These are phyloP conservation scores for Hydrocynus forskahlii DNA, from an alignment of 2,797 vertebrate genomes.

Conservation along the genomic window DNA sequence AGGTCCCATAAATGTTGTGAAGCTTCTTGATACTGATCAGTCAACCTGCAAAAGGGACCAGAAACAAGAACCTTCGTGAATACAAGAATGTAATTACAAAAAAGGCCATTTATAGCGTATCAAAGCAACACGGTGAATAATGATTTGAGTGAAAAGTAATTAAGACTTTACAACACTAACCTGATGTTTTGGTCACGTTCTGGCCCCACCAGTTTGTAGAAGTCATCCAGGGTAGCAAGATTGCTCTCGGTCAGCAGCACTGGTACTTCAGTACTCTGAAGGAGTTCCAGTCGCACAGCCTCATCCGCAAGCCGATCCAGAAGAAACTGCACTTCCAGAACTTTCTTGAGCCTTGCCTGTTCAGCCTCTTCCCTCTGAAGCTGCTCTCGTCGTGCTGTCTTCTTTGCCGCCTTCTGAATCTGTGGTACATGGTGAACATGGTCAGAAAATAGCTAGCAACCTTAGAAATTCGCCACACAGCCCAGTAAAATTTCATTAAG, in stretches of 20 bases:
- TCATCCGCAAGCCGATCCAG: slow-evolving; percentile 93
- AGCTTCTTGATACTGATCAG: slow-evolving; percentile 92
- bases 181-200: slow-evolving; percentile 91
- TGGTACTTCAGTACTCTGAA: slow-evolving; percentile 84
- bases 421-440: slow-evolving; percentile 56
- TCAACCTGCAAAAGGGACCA: slow-evolving; percentile 76
- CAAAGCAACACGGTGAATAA: not conserved
- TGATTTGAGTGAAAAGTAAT: not conserved
- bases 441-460: not conserved
- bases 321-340: slow-evolving; percentile 92
- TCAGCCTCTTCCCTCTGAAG: slow-evolving; percentile 93
- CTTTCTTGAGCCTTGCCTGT: slow-evolving; percentile 89
- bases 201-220: slow-evolving; percentile 95
- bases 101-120: not conserved
- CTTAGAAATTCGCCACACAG: too few species aligned
- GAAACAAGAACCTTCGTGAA: not conserved
- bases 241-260: slow-evolving; percentile 86
- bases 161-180: slow-evolving; percentile 65
- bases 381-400: slow-evolving; percentile 93
- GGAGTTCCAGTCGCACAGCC: slow-evolving; percentile 87
- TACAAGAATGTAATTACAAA: not conserved
- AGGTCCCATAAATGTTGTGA: slow-evolving; percentile 95
- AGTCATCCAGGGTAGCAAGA: slow-evolving; percentile 88
- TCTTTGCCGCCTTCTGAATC: slow-evolving; percentile 96
- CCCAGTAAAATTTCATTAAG: too few species aligned